Evolutionary conservation across 2,888 invertebrate genomes (phyloP).

Genomic region (Cosmorhoe ocellata): DNA sequence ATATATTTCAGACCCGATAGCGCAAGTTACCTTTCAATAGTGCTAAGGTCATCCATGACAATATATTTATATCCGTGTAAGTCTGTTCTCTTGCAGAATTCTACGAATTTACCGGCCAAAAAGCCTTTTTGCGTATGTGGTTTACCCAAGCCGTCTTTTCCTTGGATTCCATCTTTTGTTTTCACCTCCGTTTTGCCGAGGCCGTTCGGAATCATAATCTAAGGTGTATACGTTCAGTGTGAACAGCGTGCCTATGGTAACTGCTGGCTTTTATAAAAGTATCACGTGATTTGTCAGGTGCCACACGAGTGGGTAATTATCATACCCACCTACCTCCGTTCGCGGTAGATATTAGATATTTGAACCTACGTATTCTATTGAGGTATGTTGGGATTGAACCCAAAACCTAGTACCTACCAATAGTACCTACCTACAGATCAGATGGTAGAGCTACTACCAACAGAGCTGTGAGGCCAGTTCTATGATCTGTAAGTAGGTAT

Average conservation of each 20-base stretch:
- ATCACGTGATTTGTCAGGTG: constrained; percentile 36
- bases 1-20: no score
- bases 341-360: constrained; percentile 43
- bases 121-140: constrained; percentile 39
- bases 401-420: no score
- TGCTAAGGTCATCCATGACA: constrained; percentile 80
- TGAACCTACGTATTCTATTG: constrained; percentile 3
- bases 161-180: constrained; percentile 9
- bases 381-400: not conserved
- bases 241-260: constrained; percentile 31
- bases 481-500: no score
- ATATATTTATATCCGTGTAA: constrained; percentile 88
- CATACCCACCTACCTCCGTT: constrained; percentile 40
- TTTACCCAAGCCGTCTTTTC: constrained; percentile 14
- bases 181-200: constrained; percentile 10
- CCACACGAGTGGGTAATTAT: constrained; percentile 53
- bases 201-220: constrained; percentile 15
- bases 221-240: constrained; percentile 4
- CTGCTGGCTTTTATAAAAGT: constrained; percentile 28
- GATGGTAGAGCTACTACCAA: no score
- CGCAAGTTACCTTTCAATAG: constrained; percentile 78
- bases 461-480: no score
- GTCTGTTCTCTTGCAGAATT: constrained; percentile 86
- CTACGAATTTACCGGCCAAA: constrained; percentile 55
- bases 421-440: no score